Evolutionary conservation across 92 coral and sea anemone genomes (phyloP).

Genomic region (Paramuricea clavata): DNA sequence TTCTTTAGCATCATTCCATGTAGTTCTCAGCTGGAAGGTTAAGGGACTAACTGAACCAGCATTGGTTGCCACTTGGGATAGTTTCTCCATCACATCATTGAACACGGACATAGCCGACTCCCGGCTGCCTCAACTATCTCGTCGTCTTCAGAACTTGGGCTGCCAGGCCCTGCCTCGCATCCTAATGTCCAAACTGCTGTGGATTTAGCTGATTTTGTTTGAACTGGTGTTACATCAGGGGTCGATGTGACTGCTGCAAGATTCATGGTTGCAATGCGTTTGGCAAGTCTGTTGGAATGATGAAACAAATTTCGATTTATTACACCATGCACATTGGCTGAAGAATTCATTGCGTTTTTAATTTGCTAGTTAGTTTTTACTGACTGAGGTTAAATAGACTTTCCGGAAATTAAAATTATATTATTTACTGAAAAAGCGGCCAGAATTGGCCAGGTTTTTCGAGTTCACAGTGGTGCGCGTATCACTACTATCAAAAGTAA

Average conservation of each 20-base stretch:
- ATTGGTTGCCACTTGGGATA: conserved; percentile 45
- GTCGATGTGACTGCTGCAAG: conserved; percentile 67
- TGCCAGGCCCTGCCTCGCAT: conserved; percentile 53
- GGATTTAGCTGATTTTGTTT: conserved; percentile 36
- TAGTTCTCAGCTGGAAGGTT: conserved; percentile 59
- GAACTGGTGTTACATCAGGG: conserved; percentile 66
- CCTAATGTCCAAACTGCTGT: conserved; percentile 72
- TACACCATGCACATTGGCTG: background rate
- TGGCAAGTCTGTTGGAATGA: conserved; percentile 71
- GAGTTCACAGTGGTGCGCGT: too few relatives aligned
- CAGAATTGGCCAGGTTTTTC: background rate
- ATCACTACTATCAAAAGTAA: too few relatives aligned
- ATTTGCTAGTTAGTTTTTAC: background rate
- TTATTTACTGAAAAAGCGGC: background rate
- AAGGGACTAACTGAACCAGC: conserved; percentile 59
- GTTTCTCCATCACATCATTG: conserved; percentile 66
- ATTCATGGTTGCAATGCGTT: conserved; percentile 72
- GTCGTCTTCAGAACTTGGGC: conserved; percentile 71
- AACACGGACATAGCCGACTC: conserved; percentile 60
- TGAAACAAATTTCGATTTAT: background rate
- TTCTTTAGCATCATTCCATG: conserved; percentile 71
- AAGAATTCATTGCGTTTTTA: background rate
- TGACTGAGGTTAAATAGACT: background rate
- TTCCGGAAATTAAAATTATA: background rate
- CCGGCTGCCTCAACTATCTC: background rate